phyloP scores from a whole-genome alignment of 2,113 vertebrate species.

The Cricetomys ansorgei region DNA sequence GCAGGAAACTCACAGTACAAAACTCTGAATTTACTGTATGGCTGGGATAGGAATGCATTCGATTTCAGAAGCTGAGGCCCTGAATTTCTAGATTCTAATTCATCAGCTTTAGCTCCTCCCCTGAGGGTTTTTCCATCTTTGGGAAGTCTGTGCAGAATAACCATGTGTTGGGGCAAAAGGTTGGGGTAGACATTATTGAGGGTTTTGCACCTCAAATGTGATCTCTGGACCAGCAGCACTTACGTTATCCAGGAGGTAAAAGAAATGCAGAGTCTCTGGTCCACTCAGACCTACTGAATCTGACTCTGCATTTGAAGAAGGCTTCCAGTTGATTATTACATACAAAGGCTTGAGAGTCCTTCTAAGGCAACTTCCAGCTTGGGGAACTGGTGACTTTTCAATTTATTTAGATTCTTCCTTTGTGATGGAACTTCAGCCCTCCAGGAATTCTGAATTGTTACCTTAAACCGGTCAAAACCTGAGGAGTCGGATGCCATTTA shows the following conservation, averaged over 20 bases:
- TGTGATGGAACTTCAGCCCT: neutral
- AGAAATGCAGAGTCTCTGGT: neutral
- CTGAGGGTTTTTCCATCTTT: neutral
- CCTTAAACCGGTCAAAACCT: too few relatives aligned
- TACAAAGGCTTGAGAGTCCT: neutral
- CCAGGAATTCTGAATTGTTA: neutral
- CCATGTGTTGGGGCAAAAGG: neutral
- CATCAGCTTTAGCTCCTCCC: neutral
- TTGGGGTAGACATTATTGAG: neutral
- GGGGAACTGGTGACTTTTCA: neutral
- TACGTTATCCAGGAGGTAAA: neutral
- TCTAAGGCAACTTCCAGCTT: neutral
- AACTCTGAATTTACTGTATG: conserved; percentile 1
- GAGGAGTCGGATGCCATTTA: neutral
- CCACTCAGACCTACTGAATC: neutral
- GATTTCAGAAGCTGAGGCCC: neutral
- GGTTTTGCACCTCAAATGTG: neutral
- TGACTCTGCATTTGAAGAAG: neutral
- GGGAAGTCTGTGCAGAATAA: neutral
- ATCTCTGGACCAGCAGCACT: neutral
- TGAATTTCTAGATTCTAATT: neutral
- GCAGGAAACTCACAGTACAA: neutral
- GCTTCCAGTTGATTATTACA: neutral
- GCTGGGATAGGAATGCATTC: neutral
- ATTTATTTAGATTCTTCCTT: neutral